Evolutionary conservation across 2,888 invertebrate species (phyloP).

Genomic region (Erebia palarica): DNA sequence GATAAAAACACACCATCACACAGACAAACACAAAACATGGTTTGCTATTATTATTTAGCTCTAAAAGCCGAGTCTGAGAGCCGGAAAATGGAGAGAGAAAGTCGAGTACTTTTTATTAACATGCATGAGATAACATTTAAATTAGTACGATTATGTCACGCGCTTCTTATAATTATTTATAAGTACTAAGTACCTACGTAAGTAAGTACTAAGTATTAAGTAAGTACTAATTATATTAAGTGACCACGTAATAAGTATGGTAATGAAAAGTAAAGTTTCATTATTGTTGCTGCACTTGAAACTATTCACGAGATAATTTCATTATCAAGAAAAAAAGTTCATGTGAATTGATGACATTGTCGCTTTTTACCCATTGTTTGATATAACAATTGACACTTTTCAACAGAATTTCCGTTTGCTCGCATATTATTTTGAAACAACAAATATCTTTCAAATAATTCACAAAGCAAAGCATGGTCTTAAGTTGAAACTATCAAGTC

Average conservation of each 20-base stretch:
- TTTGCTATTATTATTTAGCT: too few relatives aligned
- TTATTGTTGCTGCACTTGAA: constrained; percentile 20
- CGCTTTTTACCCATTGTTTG: constrained; percentile 41
- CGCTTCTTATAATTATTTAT: too few relatives aligned
- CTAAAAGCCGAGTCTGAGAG: too few relatives aligned
- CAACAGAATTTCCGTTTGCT: constrained; percentile 59
- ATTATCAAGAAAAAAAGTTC: constrained; percentile 41
- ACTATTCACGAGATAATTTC: constrained; percentile 33
- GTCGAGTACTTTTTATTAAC: too few relatives aligned
- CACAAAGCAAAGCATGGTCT: constrained; percentile 75
- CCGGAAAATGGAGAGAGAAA: too few relatives aligned
- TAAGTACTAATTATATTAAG: too few relatives aligned
- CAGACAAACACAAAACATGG: too few relatives aligned
- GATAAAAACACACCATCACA: too few relatives aligned
- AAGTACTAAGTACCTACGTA: neutral
- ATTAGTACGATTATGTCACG: too few relatives aligned
- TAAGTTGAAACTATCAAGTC: constrained; percentile 79
- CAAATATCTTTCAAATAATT: constrained; percentile 74
- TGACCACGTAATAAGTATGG: constrained; percentile 7
- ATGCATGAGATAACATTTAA: too few relatives aligned
- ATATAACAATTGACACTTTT: constrained; percentile 43
- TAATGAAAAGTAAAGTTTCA: constrained; percentile 10
- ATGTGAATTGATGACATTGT: constrained; percentile 42
- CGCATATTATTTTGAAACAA: constrained; percentile 71
- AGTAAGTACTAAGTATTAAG: neutral